phyloP scores from a whole-genome alignment of 2,888 invertebrate genomes.

The Watsonalla cultraria region DNA sequence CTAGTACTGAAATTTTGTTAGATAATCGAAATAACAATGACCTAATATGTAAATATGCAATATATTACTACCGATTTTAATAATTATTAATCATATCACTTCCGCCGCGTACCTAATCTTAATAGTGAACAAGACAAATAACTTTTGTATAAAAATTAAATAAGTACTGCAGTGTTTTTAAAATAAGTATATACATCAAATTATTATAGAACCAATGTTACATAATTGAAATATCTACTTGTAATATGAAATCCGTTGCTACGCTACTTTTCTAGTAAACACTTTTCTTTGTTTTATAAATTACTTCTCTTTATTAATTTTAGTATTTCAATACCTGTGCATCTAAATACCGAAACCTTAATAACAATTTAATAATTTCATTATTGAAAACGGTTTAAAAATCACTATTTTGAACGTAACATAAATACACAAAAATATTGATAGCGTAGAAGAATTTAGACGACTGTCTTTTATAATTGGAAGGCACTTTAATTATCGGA shows the following conservation, averaged over 20 bases:
- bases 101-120: too few species aligned
- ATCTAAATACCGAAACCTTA: neutral
- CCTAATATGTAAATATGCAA: too few species aligned
- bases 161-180: too few species aligned
- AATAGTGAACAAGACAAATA: too few species aligned
- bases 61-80: too few species aligned
- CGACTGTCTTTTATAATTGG: slow-evolving; percentile 25
- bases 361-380: neutral
- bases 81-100: too few species aligned
- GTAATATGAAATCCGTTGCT: slow-evolving; percentile 51
- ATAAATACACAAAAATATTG: slow-evolving; percentile 15
- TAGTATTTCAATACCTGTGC: slow-evolving; percentile 4
- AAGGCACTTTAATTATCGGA: slow-evolving; percentile 51
- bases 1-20: too few species aligned
- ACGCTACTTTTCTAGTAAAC: slow-evolving; percentile 68
- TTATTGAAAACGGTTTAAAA: neutral
- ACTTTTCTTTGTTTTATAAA: slow-evolving; percentile 51
- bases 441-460: slow-evolving; percentile 17
- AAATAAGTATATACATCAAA: neutral
- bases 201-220: slow-evolving; percentile 27
- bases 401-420: neutral
- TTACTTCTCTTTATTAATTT: slow-evolving; percentile 28
- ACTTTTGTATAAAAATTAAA: too few species aligned
- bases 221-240: slow-evolving; percentile 33
- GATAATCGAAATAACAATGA: too few species aligned